phyloP scores from a whole-genome alignment of 2,888 invertebrate species.

The Pachycephus smyrnensis region DNA sequence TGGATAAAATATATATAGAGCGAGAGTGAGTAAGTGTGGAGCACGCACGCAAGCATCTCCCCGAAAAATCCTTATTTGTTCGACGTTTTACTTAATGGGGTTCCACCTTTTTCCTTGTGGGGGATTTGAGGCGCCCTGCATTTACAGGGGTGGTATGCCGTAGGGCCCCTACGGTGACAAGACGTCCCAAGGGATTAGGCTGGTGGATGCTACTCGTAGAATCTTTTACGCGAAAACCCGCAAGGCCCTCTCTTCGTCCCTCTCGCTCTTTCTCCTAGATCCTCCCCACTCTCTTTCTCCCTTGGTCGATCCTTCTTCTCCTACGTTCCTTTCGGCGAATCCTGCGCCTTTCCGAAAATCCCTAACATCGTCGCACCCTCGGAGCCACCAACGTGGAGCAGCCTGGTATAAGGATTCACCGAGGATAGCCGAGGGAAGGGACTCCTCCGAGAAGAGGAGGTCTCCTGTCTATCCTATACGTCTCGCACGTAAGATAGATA shows the following conservation, averaged over 20 bases:
- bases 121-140: constrained; percentile 33
- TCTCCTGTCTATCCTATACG: too few relatives aligned
- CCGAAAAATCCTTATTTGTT: constrained; percentile 44
- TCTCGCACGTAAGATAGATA: not conserved
- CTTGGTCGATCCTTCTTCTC: not conserved
- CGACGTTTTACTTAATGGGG: constrained; percentile 47
- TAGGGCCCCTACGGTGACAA: constrained; percentile 18
- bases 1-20: constrained; percentile 16
- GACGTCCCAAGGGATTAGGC: constrained; percentile 32
- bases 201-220: constrained; percentile 1
- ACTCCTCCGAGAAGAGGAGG: not conserved
- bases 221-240: not conserved
- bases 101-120: constrained; percentile 38
- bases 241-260: not conserved
- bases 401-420: not conserved
- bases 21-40: constrained; percentile 11
- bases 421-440: not conserved
- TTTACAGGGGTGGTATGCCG: constrained; percentile 31
- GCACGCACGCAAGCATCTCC: not conserved
- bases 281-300: too few relatives aligned
- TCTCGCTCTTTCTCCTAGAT: not conserved
- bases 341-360: not conserved
- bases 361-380: not conserved
- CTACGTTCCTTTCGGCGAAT: not conserved
- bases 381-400: not conserved